Evolutionary conservation across 2,113 vertebrate species (phyloP).

Genomic region (Poecile atricapillus): DNA sequence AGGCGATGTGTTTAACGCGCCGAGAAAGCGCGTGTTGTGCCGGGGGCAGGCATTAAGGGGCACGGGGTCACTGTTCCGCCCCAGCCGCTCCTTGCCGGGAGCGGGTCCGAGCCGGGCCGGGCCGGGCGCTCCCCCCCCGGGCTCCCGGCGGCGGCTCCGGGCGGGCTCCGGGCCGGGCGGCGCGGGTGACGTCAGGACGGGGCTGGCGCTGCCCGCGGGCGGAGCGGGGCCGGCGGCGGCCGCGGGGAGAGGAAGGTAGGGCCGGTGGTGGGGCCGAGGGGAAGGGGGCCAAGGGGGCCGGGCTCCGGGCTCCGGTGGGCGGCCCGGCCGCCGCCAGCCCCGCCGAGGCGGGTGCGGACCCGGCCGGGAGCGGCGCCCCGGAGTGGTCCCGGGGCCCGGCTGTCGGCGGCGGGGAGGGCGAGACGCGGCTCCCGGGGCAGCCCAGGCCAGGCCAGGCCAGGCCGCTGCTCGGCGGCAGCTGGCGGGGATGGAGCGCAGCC

Average conservation of each 20-base stretch:
- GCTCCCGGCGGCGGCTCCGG: neutral
- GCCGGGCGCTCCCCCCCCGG: too few species aligned
- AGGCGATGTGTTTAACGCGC: too few species aligned
- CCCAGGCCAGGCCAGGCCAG: neutral
- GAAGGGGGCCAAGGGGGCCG: neutral
- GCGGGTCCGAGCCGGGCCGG: neutral
- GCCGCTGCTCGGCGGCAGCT: neutral
- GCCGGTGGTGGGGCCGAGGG: neutral
- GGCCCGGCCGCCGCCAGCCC: neutral
- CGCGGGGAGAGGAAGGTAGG: neutral
- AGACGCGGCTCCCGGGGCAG: neutral
- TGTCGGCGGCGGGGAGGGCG: neutral
- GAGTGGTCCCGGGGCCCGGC: neutral
- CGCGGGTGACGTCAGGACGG: neutral
- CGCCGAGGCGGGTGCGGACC: neutral
- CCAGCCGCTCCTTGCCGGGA: too few species aligned
- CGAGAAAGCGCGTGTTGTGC: fast-evolving
- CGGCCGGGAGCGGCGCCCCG: too few species aligned
- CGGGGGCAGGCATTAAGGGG: too few species aligned
- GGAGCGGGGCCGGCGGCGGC: neutral
- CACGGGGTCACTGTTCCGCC: neutral
- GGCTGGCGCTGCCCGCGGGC: neutral
- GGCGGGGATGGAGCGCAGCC: neutral
- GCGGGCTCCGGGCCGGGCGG: neutral
- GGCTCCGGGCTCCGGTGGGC: neutral